Base-by-base conservation (phyloP, 1,140 invertebrate species). In the Elymnias hypermnestra region DNA sequence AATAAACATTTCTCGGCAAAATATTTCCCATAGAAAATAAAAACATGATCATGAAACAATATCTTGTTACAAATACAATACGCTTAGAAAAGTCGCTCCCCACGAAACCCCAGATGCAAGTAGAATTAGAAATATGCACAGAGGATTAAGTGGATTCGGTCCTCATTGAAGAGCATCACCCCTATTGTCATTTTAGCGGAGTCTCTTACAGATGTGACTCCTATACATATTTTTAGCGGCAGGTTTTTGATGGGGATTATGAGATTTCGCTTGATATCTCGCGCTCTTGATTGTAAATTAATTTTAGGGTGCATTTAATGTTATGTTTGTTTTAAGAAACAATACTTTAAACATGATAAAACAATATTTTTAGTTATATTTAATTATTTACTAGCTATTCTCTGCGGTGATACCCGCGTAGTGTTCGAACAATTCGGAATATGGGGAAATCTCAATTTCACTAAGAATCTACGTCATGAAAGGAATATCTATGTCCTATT, bases 71-170 rank as follows among this genome's bases (percentile, higher is more conserved):
- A 1, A 4, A 1, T 12, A 13, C 9, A 18, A 35, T 7, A 6
- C 8, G n/a, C n/a, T n/a, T n/a, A n/a, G n/a, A n/a, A n/a, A n/a
- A n/a, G n/a, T n/a, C n/a, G n/a, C n/a, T n/a, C n/a, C n/a, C n/a
- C n/a, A n/a, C n/a, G n/a, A 23, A 59, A 63, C 52, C 73, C 63
- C 72, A 76, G 75, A 76, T 79, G 75, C 56, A 69, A 50, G 54
- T 67, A 70, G 69, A 72, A 76, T 76, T 76, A 79, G 62, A 67
- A 71, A 64, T 67, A 67, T 66, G 60, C 63, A 61, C 52, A 45
- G 53, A 54, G 75, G 75, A 75, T 79, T 79, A 79, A 75, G 69
- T 72, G 62, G 63, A 57, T 66, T 70, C 65, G 59, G 72, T 63
- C 58, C 54, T 35, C 51, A 58, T 69, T 67, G 64, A 63, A 70